These are phyloP conservation scores for Pachypeltis micranthus DNA, from an alignment of 1,140 invertebrate species.

Conservation along the genomic window DNA sequence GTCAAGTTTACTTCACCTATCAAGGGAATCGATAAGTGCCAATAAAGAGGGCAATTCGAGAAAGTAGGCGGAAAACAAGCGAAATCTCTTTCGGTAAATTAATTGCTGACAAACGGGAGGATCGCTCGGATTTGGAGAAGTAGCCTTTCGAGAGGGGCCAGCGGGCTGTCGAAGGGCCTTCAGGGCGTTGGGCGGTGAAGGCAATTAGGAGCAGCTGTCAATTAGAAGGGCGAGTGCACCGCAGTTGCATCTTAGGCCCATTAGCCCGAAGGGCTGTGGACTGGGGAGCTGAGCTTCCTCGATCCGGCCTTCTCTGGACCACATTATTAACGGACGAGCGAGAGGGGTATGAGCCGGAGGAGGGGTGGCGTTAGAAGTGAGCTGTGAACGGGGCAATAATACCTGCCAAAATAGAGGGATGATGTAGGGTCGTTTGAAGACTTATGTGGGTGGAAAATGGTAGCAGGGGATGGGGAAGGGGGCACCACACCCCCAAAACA, in stretches of 20 bases:
- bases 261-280: too few species aligned
- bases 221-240: background rate
- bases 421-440: too few species aligned
- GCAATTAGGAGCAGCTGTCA: background rate
- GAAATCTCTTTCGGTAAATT: background rate
- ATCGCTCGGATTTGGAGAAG: background rate
- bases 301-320: too few species aligned
- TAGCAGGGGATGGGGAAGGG: too few species aligned
- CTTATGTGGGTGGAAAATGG: too few species aligned
- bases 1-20: background rate
- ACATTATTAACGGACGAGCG: too few species aligned
- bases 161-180: background rate
- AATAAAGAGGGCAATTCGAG: background rate
- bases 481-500: too few species aligned
- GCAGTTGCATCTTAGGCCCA: background rate
- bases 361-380: too few species aligned
- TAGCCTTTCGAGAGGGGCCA: background rate
- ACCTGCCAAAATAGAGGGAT: too few species aligned
- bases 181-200: background rate
- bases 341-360: too few species aligned
- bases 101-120: background rate
- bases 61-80: background rate
- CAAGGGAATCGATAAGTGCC: background rate
- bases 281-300: too few species aligned
- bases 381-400: too few species aligned